Conservation (phyloP, 2,888 invertebrate species). For the Aricia artaxerxes region DNA sequence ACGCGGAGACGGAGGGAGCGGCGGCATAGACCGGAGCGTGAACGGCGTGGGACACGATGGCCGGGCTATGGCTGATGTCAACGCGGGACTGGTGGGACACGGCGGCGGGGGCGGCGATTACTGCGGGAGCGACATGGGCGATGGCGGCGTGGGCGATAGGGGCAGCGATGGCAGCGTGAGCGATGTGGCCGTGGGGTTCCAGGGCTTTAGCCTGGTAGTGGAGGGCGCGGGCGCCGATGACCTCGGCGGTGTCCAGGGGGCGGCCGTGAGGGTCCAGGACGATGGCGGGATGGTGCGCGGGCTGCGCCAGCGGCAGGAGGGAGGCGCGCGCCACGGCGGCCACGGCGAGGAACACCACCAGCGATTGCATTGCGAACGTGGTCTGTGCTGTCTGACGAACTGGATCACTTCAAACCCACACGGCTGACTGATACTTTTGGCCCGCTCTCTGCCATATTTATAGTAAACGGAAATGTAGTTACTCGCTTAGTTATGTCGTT, state of each 20-base stretch:
- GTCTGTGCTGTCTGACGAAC: constrained; percentile 65
- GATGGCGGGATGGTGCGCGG: constrained; percentile 55
- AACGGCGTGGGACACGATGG: constrained; percentile 41
- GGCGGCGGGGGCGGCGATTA: no score
- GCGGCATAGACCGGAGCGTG: constrained; percentile 43
- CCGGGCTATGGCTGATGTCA: no score
- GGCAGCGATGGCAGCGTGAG: no score
- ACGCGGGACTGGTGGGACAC: no score
- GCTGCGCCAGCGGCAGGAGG: constrained; percentile 71
- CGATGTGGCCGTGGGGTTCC: constrained; percentile 51
- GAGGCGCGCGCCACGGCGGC: constrained; percentile 72
- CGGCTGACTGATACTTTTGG: constrained; percentile 61
- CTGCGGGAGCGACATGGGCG: no score
- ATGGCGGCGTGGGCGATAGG: no score
- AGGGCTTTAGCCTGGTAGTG: constrained; percentile 74
- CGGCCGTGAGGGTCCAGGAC: constrained; percentile 71
- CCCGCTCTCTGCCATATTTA: constrained; percentile 59
- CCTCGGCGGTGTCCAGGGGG: constrained; percentile 74
- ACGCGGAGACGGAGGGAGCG: constrained; percentile 43
- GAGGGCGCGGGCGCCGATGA: constrained; percentile 70
- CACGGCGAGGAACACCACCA: constrained; percentile 83
- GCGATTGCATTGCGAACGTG: constrained; percentile 69
- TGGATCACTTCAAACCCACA: constrained; percentile 63
- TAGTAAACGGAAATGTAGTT: constrained; percentile 67
- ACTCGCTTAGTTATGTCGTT: constrained; percentile 43